Evolutionary conservation across 2,113 vertebrate genomes (phyloP).

Genomic region (Polypterus senegalus): DNA sequence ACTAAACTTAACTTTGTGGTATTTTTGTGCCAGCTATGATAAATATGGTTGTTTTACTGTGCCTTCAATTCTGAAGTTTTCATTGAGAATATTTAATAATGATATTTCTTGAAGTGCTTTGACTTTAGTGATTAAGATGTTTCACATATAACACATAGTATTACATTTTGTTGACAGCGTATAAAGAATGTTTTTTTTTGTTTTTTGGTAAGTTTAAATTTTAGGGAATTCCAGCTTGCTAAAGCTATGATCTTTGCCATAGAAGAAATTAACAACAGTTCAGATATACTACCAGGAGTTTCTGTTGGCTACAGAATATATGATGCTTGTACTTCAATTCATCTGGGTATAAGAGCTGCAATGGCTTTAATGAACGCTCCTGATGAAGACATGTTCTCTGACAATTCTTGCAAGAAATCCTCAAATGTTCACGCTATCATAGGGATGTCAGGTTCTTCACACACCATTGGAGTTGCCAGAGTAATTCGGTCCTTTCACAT

Average conservation of each 20-base stretch:
- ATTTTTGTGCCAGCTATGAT: no score
- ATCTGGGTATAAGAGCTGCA: slow-evolving; percentile 41
- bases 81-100: neutral
- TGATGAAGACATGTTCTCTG: slow-evolving; percentile 15
- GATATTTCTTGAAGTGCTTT: neutral
- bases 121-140: neutral
- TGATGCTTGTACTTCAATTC: slow-evolving; percentile 48
- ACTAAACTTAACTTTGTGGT: neutral
- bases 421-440: slow-evolving; percentile 48
- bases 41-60: neutral
- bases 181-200: neutral
- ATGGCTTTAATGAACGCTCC: slow-evolving; percentile 46
- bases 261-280: slow-evolving; percentile 50
- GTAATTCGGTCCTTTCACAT: slow-evolving; percentile 46
- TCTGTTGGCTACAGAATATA: slow-evolving; percentile 51
- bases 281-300: slow-evolving; percentile 40
- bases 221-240: slow-evolving; percentile 51
- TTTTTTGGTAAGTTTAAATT: slow-evolving; percentile 37
- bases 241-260: slow-evolving; percentile 55
- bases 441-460: slow-evolving; percentile 52
- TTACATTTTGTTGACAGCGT: neutral
- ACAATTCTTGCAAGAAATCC: slow-evolving; percentile 29
- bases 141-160: neutral
- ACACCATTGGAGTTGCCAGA: slow-evolving; percentile 44
- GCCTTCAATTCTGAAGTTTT: no score